These are phyloP conservation scores for Lasioglossum zephyrum DNA, from an alignment of 2,888 invertebrate species.

Conservation along the genomic window DNA sequence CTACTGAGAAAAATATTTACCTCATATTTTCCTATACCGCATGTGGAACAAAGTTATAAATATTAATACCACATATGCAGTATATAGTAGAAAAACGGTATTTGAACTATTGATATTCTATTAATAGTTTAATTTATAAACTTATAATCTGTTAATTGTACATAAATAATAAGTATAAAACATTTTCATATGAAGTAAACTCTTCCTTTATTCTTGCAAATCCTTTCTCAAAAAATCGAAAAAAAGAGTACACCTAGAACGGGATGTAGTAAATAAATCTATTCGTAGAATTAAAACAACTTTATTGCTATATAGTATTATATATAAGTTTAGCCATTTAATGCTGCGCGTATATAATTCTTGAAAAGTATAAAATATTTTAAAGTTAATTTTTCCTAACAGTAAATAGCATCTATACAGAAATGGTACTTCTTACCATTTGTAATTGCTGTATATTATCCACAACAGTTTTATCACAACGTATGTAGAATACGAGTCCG, in stretches of 20 bases:
- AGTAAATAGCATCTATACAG: constrained; percentile 23
- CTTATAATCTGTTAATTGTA: constrained; percentile 35
- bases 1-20: constrained; percentile 63
- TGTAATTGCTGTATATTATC: constrained; percentile 20
- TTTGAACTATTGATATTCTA: constrained; percentile 30
- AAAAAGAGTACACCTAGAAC: constrained; percentile 28
- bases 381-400: constrained; percentile 42
- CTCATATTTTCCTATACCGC: constrained; percentile 49
- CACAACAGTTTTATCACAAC: constrained; percentile 52
- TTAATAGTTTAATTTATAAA: constrained; percentile 40
- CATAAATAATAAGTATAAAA: constrained; percentile 33
- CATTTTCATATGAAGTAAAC: constrained; percentile 48
- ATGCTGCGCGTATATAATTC: constrained; percentile 42
- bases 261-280: constrained; percentile 64
- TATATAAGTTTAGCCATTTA: constrained; percentile 59
- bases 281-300: constrained; percentile 60
- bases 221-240: constrained; percentile 22
- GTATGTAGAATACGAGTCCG: constrained; percentile 34
- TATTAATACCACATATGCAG: constrained; percentile 25
- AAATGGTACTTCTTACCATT: constrained; percentile 26
- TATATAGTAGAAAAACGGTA: constrained; percentile 19
- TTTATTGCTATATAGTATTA: constrained; percentile 77
- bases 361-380: constrained; percentile 71
- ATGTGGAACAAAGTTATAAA: constrained; percentile 32
- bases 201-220: constrained; percentile 33